These are phyloP conservation scores for Escarpia spicata DNA, from an alignment of 2,888 invertebrate species.

Conservation along the genomic window DNA sequence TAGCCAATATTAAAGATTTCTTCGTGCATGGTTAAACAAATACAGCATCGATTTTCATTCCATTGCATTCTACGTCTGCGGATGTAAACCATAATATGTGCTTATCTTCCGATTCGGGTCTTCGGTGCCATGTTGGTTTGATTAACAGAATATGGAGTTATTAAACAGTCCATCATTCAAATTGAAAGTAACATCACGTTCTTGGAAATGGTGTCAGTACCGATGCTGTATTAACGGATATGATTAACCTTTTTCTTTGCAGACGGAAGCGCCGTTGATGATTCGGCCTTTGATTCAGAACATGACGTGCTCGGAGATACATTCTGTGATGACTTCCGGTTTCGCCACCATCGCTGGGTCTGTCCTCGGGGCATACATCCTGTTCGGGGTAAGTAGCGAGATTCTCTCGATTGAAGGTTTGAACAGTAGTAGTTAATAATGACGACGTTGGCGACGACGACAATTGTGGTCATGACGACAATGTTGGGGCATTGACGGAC, in stretches of 20 bases:
- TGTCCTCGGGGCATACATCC: slow-evolving; percentile 75
- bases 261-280: slow-evolving; percentile 91
- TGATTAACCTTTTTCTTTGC: slow-evolving; percentile 35
- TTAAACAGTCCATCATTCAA: background rate
- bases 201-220: background rate
- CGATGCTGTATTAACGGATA: background rate
- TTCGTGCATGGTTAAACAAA: no score
- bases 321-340: slow-evolving; percentile 92
- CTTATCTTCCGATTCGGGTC: no score
- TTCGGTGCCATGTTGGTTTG: no score
- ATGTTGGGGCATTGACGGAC: background rate
- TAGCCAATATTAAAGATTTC: no score
- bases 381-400: slow-evolving; percentile 67
- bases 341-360: slow-evolving; percentile 92
- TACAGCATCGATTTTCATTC: no score
- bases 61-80: no score
- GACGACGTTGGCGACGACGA: background rate
- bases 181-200: background rate
- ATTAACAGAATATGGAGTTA: no score
- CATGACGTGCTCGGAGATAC: slow-evolving; percentile 91
- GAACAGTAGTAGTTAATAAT: background rate
- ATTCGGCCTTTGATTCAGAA: slow-evolving; percentile 85
- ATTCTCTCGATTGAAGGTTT: background rate
- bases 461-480: background rate
- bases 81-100: no score